Base-by-base conservation (phyloP, 2,888 invertebrate species). In the Monoplex corrugatus region DNA sequence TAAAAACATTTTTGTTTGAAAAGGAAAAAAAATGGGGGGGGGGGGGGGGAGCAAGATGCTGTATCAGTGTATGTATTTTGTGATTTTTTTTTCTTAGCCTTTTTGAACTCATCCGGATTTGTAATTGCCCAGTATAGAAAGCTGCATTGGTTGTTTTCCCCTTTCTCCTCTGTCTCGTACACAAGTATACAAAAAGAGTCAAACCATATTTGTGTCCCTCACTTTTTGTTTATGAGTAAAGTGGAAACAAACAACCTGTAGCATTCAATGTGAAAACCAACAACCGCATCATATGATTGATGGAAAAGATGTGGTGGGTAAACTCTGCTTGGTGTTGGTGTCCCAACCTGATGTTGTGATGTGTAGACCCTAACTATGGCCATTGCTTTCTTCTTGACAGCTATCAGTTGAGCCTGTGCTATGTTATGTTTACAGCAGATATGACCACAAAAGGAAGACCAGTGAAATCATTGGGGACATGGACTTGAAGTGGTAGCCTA, bases 301-400 rank as follows among this genome's bases (percentile, higher is more conserved):
- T n/a, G n/a, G 57, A 23, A 28, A 57, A 57, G 3, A 16, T 57
- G 57, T 28, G 19, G 1, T 57, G 57, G 40, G 78, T 43, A 40
- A 40, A 80, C 28, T 10, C 78, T 80, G 78, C 78, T 80, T 80
- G 78, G 78, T 80, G 78, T 80, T 80, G 38, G 78, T 32, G 23
- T 43, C 78, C 43, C 6, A 40, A 80, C 40, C 72, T 23, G 78
- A 43, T 80, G 78, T 80, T 80, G 78, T 80, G 78, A 23, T 43
- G 43, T 80, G 78, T 80, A 32, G 68, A 68, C 32, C 6, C n/a
- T 68, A 32, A 68, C 68, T 8, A 68, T 43, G 78, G 78, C 78
- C 28, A 16, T 32, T 43, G 78, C 43, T 43, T 78, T 80, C 75
- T 32, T 43, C 32, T 43, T 43, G 8, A 43, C 78, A 80, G 78